Evolutionary conservation across 2,888 invertebrate species (phyloP), one percentile per base, ranked within the genome.

Genomic region (Eilema caniola): DNA sequence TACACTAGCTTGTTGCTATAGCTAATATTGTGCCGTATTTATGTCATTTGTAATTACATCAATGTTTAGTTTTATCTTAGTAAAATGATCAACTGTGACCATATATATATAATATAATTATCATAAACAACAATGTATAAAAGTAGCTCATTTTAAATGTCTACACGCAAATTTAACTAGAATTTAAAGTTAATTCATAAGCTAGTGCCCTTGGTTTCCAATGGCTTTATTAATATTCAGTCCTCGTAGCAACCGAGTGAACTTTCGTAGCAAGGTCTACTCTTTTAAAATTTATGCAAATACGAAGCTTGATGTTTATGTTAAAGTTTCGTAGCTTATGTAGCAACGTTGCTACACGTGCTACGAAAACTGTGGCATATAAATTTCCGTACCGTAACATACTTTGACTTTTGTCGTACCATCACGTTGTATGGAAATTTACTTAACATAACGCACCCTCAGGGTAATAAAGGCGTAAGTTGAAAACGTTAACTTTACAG

Each of bases 181-280:
- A 59, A 25, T 23, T 14, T 59, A 25, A 59, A 59, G 25, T 14
- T 12, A 3, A 59, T 59, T 23, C 59, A n/a, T n/a, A 5, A 53
- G 8, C 53, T 53, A n/a, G 53, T n/a, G 3, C 53, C 53, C 53
- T 53, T 53, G 53, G n/a, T 53, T 53, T 53, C 53, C n/a, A 53
- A 53, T 53, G 20, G 10, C 20, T 8, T 20, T 53, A 47, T 20
- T 5, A 53, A 53, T n/a, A 53, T 53, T 53, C 53, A 53, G 53
- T 8, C 2, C 53, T 53, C 53, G 53, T 53, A 53, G 59, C 25
- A 16, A 59, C 7, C 20, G 59, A 25, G 14, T 25, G 20, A 59
- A 25, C 28, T 59, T 59, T 25, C 28, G 59, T 25, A 59, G 59
- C 59, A 59, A 59, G 28, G 24, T 59, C 28, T 28, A 59, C 59